These are phyloP conservation scores for Nyctibius bracteatus DNA, from an alignment of 2,113 vertebrate genomes.

Conservation along the genomic window DNA sequence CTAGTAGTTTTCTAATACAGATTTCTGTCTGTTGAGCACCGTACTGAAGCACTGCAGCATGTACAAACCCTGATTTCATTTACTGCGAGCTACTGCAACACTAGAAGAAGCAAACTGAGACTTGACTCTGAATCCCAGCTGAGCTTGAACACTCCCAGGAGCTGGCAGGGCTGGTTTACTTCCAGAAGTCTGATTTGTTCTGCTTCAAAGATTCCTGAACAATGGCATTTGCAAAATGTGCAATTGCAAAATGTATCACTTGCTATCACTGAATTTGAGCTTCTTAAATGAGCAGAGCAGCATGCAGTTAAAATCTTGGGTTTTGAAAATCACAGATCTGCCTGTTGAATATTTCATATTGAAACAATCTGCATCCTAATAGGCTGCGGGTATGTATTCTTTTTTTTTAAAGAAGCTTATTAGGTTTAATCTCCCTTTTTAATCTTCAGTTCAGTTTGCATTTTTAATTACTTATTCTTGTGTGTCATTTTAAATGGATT, in stretches of 20 bases:
- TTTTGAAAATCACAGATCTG: not conserved
- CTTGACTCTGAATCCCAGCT: not conserved
- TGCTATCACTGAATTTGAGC: not conserved
- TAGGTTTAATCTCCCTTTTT: constrained; percentile 13
- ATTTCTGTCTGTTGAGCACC: not conserved
- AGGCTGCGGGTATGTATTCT: not conserved
- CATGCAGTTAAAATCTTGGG: not conserved
- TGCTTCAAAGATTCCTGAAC: constrained; percentile 3
- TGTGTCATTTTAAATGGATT: constrained; percentile 45
- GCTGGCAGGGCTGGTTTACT: not conserved
- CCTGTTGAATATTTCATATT: not conserved
- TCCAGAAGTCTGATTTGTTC: not conserved
- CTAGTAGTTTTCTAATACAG: not conserved
- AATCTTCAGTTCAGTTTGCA: constrained; percentile 47
- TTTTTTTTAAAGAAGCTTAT: not conserved
- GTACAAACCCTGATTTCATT: not conserved
- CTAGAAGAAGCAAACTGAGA: not conserved
- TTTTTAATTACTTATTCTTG: constrained; percentile 62
- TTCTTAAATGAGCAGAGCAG: not conserved
- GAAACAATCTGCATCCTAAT: not conserved
- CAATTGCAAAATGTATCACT: not conserved
- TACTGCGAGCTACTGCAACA: not conserved
- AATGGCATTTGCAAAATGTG: not conserved
- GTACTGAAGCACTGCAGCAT: not conserved
- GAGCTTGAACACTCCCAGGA: not conserved